Conservation (phyloP, 1,140 invertebrate species). For the Formica selysi region DNA sequence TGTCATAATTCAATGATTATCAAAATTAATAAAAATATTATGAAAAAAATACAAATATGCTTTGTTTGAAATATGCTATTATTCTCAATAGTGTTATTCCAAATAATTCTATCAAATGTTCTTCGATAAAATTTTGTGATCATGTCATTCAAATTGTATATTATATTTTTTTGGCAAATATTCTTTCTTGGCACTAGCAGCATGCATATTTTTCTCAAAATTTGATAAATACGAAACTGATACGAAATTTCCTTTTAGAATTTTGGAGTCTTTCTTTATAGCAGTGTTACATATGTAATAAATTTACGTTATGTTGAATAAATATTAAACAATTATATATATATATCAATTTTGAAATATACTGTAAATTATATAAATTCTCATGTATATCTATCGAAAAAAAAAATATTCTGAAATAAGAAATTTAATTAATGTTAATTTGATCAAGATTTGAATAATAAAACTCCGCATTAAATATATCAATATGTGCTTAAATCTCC, state of each 20-base stretch:
- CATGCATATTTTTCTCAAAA: background rate
- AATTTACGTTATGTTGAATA: background rate
- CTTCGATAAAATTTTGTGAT: too few species aligned
- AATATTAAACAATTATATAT: background rate
- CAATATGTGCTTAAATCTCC: background rate
- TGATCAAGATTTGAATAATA: slow-evolving; percentile 12
- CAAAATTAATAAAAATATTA: too few species aligned
- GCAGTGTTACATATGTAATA: too few species aligned
- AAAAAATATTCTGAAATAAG: background rate
- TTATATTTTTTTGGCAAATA: too few species aligned
- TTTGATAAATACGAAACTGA: background rate
- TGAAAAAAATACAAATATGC: too few species aligned
- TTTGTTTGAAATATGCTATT: too few species aligned
- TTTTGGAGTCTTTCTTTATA: too few species aligned
- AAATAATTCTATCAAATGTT: too few species aligned
- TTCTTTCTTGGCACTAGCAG: background rate
- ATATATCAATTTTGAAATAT: background rate
- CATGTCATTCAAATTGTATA: too few species aligned
- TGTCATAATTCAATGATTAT: too few species aligned
- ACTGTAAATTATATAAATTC: background rate
- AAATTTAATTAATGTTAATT: background rate
- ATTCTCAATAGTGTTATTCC: too few species aligned
- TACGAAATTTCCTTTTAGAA: background rate
- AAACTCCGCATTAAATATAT: slow-evolving; percentile 2
- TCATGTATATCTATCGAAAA: too few species aligned